Evolutionary conservation across 1,140 invertebrate genomes (phyloP).

Genomic region (Drosophila pruinosa): DNA sequence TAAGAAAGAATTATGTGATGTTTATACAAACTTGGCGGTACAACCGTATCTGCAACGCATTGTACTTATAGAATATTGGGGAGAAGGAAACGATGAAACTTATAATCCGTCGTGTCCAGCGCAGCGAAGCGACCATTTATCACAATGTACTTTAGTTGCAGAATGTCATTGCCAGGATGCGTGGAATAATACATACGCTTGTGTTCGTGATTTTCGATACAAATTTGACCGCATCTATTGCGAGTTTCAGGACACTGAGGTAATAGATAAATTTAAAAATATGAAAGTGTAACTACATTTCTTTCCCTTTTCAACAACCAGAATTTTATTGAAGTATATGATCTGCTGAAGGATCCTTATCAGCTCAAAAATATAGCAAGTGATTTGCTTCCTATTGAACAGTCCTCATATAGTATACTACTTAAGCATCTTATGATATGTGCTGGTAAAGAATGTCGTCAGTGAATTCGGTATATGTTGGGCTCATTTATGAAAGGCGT

Average conservation of each 20-base stretch:
- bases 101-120: constrained; percentile 85
- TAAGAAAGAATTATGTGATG: constrained; percentile 48
- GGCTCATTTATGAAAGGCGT: too few relatives aligned
- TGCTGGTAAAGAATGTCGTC: constrained; percentile 49
- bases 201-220: constrained; percentile 86
- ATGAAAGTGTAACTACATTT: neutral
- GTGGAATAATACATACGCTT: constrained; percentile 92
- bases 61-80: constrained; percentile 91
- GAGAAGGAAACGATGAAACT: constrained; percentile 86
- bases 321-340: constrained; percentile 89
- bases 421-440: constrained; percentile 70
- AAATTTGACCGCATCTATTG: constrained; percentile 88
- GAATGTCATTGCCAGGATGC: constrained; percentile 93
- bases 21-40: neutral
- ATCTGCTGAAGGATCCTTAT: constrained; percentile 87
- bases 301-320: constrained; percentile 78
- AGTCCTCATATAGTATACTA: constrained; percentile 58
- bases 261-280: constrained; percentile 66
- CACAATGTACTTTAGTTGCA: constrained; percentile 86
- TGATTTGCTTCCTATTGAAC: constrained; percentile 83
- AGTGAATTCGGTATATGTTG: too few relatives aligned
- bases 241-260: constrained; percentile 88
- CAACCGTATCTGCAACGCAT: constrained; percentile 82
- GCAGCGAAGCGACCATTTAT: constrained; percentile 84
- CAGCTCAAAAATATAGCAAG: constrained; percentile 87